Evolutionary conservation across 37 sponge, comb jelly and placozoan genomes (phyloP).

Genomic region (Chondrilla cf. caribensis): DNA sequence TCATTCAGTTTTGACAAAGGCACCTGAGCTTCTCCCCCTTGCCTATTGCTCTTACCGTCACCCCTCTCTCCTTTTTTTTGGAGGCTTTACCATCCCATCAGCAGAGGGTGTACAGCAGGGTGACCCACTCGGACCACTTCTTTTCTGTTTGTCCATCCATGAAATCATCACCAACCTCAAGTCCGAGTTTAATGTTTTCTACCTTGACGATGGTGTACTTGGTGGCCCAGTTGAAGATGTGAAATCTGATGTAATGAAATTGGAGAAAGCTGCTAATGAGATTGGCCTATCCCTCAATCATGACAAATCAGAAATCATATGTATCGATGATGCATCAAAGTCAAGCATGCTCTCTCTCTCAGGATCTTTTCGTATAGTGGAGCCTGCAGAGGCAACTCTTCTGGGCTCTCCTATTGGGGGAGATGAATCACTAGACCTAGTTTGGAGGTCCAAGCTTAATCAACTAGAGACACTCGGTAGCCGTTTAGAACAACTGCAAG

Average conservation of each 20-base stretch:
- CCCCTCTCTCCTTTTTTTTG: slow-evolving; percentile 19
- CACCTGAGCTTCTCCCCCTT: slow-evolving; percentile 13
- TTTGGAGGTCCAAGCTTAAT: not conserved
- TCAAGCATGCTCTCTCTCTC: not conserved
- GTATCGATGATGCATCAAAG: not conserved
- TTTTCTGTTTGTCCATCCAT: slow-evolving; percentile 25
- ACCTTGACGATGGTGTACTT: too few species aligned
- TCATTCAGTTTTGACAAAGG: not conserved
- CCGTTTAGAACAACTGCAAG: slow-evolving; percentile 1
- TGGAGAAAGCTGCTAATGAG: not conserved
- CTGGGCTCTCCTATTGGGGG: slow-evolving; percentile 9
- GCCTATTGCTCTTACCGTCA: not conserved
- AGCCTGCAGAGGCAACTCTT: not conserved
- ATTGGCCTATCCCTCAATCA: not conserved
- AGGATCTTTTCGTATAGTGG: not conserved
- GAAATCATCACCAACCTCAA: not conserved
- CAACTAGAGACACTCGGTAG: slow-evolving; percentile 11
- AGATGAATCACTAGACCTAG: not conserved
- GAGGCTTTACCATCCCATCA: not conserved
- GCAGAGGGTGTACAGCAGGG: slow-evolving; percentile 35
- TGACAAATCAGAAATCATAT: slow-evolving; percentile 15
- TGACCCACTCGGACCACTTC: slow-evolving; percentile 27
- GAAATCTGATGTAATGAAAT: too few species aligned
- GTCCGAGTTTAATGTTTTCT: too few species aligned
- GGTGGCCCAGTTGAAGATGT: too few species aligned